Percentiles rank a stretch among this genome's conserved stretches.
These are phyloP conservation scores for Melanostoma mellinum DNA, from an alignment of 2,888 invertebrate genomes.

Conservation along the genomic window DNA sequence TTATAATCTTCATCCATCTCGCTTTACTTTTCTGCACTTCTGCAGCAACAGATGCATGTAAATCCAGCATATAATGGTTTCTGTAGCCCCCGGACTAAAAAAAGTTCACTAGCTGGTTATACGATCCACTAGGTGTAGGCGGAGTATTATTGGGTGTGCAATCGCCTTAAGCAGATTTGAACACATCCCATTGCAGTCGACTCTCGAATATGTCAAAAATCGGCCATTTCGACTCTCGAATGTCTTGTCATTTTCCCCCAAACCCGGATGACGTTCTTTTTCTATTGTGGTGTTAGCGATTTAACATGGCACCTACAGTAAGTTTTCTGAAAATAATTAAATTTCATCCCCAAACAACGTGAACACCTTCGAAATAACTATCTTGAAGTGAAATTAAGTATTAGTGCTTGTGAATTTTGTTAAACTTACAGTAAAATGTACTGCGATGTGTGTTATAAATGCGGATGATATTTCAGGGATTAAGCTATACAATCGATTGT, in stretches of 20 bases:
- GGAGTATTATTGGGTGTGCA: too few relatives aligned
- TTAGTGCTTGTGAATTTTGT: constrained; percentile 3
- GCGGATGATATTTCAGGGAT: constrained; percentile 39
- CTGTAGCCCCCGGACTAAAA: too few relatives aligned
- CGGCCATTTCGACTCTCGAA: constrained; percentile 56
- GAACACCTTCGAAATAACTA: constrained; percentile 51
- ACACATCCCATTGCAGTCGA: constrained; percentile 6
- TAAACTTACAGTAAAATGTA: constrained; percentile 22
- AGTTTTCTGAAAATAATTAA: constrained; percentile 75
- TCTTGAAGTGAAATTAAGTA: constrained; percentile 5
- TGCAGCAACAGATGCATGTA: too few relatives aligned
- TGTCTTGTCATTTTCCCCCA: constrained; percentile 47
- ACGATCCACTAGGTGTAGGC: too few relatives aligned
- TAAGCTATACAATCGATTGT: constrained; percentile 8
- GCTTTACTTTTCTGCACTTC: too few relatives aligned
- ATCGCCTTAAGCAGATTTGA: background rate
- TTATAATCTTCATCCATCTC: too few relatives aligned
- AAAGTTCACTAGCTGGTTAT: too few relatives aligned
- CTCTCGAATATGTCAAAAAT: constrained; percentile 55
- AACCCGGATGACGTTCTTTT: constrained; percentile 78
- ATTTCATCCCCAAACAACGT: constrained; percentile 47
- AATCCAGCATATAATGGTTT: too few relatives aligned
- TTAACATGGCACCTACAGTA: constrained; percentile 82
- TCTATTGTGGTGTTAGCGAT: constrained; percentile 78
- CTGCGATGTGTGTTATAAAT: constrained; percentile 27